Conservation (phyloP, 1,140 invertebrate genomes). For the Charaxes varanes region DNA sequence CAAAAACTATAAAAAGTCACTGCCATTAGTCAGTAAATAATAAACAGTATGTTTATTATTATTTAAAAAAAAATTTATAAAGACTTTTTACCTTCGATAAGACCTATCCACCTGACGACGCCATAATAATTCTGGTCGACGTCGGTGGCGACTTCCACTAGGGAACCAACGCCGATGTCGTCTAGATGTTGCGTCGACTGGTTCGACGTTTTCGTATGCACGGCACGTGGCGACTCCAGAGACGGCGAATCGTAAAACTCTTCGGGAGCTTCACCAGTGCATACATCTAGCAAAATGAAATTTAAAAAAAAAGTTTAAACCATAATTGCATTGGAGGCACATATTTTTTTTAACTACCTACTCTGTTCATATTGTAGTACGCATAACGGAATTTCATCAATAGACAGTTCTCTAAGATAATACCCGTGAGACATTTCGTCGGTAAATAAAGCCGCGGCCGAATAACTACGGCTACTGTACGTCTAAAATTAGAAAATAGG, state of each 20-base stretch:
- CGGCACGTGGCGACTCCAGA: slow-evolving; percentile 43
- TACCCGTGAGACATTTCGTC: slow-evolving; percentile 47
- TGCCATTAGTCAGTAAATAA: too few relatives aligned
- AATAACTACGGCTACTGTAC: slow-evolving; percentile 19
- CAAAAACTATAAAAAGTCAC: too few relatives aligned
- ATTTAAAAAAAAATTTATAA: slow-evolving; percentile 46
- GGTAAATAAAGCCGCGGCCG: slow-evolving; percentile 24
- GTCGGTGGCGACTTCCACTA: slow-evolving; percentile 82
- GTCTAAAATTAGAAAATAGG: slow-evolving; percentile 63
- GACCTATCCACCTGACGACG: slow-evolving; percentile 92
- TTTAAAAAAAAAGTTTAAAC: too few relatives aligned
- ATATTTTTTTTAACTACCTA: slow-evolving; percentile 22
- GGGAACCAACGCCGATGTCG: slow-evolving; percentile 82
- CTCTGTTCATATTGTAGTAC: slow-evolving; percentile 58
- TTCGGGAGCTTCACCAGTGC: slow-evolving; percentile 36
- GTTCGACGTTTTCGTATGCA: slow-evolving; percentile 18
- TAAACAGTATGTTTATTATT: too few relatives aligned
- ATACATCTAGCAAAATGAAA: slow-evolving; percentile 40
- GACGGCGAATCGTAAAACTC: slow-evolving; percentile 57
- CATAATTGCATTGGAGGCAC: not conserved
- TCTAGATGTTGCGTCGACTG: slow-evolving; percentile 42
- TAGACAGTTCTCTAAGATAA: slow-evolving; percentile 50
- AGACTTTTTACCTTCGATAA: slow-evolving; percentile 79
- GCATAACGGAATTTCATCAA: slow-evolving; percentile 62
- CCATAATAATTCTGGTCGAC: slow-evolving; percentile 80